phyloP scores from a whole-genome alignment of 64 coral and sea anemone species.

The Montipora cactus region DNA sequence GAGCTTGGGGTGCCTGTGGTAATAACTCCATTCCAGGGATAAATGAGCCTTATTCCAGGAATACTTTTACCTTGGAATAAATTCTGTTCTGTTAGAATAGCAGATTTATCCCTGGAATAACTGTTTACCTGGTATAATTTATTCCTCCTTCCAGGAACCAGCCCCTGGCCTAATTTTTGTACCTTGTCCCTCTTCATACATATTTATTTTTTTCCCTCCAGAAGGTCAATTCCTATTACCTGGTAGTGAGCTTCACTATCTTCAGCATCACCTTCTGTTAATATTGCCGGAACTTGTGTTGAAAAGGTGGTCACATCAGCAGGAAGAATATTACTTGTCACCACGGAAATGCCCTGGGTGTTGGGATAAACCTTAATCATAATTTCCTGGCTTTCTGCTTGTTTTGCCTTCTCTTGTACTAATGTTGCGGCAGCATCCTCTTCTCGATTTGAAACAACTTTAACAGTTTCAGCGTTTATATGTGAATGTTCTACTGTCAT shows the following conservation, averaged over 20 bases:
- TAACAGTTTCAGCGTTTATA: not conserved
- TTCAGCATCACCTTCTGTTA: conserved; percentile 87
- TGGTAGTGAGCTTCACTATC: conserved; percentile 67
- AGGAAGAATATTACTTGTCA: conserved; percentile 64
- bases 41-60: too few species aligned
- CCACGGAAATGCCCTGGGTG: conserved; percentile 72
- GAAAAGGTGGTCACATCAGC: conserved; percentile 82
- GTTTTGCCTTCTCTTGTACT: not conserved
- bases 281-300: conserved; percentile 86
- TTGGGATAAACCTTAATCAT: conserved; percentile 78
- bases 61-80: too few species aligned
- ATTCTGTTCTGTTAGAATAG: too few species aligned
- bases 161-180: too few species aligned
- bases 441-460: not conserved
- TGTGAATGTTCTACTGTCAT: conserved; percentile 8
- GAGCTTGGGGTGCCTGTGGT: too few species aligned
- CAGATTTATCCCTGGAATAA: too few species aligned
- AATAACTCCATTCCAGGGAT: too few species aligned
- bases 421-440: not conserved
- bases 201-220: too few species aligned
- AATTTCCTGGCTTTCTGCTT: conserved; percentile 13
- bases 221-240: not conserved
- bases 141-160: too few species aligned
- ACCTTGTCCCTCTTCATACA: too few species aligned
- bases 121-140: too few species aligned